A percentile compares a stretch with the other conserved stretches of the same genome.
Conservation (phyloP, 53 echinoderm and acorn worm genomes). For the Glandiceps talaboti region DNA sequence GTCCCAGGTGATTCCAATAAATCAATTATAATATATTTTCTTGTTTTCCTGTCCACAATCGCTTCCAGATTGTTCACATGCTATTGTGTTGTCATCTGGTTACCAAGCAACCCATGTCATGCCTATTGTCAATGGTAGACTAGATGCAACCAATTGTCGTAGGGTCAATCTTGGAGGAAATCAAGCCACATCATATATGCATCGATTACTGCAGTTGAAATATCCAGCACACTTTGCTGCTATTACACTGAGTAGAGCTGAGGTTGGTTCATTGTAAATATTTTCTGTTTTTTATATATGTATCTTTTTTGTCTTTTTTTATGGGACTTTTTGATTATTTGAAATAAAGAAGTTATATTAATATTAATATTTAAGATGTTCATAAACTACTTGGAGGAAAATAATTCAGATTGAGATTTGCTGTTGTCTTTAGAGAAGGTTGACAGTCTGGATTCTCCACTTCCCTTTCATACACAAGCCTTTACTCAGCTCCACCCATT, state of each 20-base stretch:
- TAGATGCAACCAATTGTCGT: constrained; percentile 46
- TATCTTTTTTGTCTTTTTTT: too few relatives aligned
- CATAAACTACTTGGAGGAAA: too few relatives aligned
- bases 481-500: too few relatives aligned
- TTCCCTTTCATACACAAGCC: too few relatives aligned
- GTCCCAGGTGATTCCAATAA: not conserved
- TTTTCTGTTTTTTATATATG: too few relatives aligned
- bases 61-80: constrained; percentile 4
- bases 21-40: not conserved
- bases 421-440: too few relatives aligned
- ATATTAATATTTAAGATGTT: too few relatives aligned
- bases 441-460: too few relatives aligned
- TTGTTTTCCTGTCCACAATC: not conserved
- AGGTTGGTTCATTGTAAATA: too few relatives aligned
- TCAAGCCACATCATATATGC: constrained; percentile 49
- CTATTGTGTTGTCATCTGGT: constrained; percentile 74
- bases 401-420: too few relatives aligned
- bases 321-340: too few relatives aligned
- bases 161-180: constrained; percentile 71
- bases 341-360: too few relatives aligned
- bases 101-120: constrained; percentile 78
- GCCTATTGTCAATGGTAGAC: constrained; percentile 51
- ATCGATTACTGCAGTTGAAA: constrained; percentile 64
- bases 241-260: constrained; percentile 79
- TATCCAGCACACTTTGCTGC: constrained; percentile 78